Conservation (phyloP, 1,140 invertebrate genomes). For the Drosophila mauritiana region DNA sequence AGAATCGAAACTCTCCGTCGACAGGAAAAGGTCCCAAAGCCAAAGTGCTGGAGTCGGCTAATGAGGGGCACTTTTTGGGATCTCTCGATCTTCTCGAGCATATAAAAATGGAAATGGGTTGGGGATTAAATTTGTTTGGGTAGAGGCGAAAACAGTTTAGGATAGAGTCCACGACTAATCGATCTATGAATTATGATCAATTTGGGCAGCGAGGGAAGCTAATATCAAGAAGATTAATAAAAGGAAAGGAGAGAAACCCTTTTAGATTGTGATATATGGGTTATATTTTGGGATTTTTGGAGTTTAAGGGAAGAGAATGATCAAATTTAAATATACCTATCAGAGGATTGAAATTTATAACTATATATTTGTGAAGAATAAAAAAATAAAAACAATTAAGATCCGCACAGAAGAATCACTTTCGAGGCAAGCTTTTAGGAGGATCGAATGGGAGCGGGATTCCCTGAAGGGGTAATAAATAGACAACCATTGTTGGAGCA, state of each 20-base stretch:
- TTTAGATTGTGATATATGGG: constrained; percentile 6
- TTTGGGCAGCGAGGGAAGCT: not conserved
- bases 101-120: constrained; percentile 6
- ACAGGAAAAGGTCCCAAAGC: constrained; percentile 60
- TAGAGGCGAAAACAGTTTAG: constrained; percentile 13
- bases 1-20: constrained; percentile 49
- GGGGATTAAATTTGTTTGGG: not conserved
- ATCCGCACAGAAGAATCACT: not conserved
- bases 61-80: constrained; percentile 35
- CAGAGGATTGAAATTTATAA: not conserved
- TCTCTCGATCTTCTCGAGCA: not conserved
- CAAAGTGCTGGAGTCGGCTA: constrained; percentile 15
- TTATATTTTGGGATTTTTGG: not conserved
- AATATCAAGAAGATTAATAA: constrained; percentile 6
- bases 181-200: constrained; percentile 24
- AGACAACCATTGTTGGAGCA: constrained; percentile 14
- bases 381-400: not conserved
- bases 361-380: not conserved
- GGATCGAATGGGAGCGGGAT: not conserved
- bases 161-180: constrained; percentile 14
- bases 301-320: not conserved
- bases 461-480: constrained; percentile 26
- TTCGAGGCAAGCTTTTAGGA: constrained; percentile 3
- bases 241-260: not conserved
- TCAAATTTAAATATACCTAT: not conserved